Evolutionary conservation across 2,888 invertebrate species (phyloP), one percentile per base, ranked within the genome.

Genomic region (Drosophila infuscata): DNA sequence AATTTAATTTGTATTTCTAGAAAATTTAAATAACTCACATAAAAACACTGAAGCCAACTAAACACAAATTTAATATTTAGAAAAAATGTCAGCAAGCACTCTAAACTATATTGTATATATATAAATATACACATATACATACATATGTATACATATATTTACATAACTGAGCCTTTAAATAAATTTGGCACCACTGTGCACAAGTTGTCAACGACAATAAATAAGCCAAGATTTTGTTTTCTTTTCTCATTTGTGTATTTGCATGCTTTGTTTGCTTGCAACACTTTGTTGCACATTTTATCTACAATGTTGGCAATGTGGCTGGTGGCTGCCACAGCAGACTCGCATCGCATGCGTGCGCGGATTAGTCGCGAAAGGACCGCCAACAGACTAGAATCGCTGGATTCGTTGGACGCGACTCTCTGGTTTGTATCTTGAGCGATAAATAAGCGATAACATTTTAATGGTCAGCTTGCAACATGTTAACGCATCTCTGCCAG

Each of bases 381-480:
- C 78, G 78, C 80, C 81, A 78, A 66, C 81, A 76, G 70, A 73
- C 76, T 35, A 2, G 52, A n/a, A 35, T 17, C 52, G 49, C 46
- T 67, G 54, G 20, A 25, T 33, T 49, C 36, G 6, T 38, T 32
- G 6, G 29, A 54, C 12, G 29, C 36, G 29, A 17, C 30, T 51
- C 36, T n/a, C 46, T 48, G 7, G 25, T 54, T n/a, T n/a, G 32
- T 17, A 62, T 62, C 59, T 70, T 69, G 60, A 52, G 72, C 79
- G 82, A 87, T 83, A 85, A 88, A 85, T 82, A 88, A 81, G 85
- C 81, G 79, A 86, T 88, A 86, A 88, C 83, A 79, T 82, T 85
- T 83, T 88, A 82, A 88, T 87, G 85, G 75, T 73, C 63, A 30
- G 74, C 76, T 57, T 52, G 73, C 76, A 76, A 76, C 73, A 67